Conservation (phyloP, 2,888 invertebrate species). For the Entomobrya multifasciata region DNA sequence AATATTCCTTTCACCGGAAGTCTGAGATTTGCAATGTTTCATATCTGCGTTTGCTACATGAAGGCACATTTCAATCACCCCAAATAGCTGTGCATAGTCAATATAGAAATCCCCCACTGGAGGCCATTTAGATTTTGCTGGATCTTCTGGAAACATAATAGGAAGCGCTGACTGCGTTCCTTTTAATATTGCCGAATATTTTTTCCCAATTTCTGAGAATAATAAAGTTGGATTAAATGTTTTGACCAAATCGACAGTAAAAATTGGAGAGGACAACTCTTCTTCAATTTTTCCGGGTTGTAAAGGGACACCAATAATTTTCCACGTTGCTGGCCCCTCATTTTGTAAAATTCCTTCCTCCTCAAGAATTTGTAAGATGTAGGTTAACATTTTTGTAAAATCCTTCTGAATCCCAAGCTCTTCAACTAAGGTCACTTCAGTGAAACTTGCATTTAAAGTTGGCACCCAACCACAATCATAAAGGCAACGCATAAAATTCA, state of each 20-base stretch:
- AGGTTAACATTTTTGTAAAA: not conserved
- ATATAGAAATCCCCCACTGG: not conserved
- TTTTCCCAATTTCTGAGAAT: not conserved
- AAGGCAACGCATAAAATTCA: not conserved
- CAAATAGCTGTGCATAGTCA: not conserved
- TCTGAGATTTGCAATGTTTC: no score
- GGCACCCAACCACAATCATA: slow-evolving; percentile 19
- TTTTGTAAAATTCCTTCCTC: not conserved
- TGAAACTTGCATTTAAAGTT: not conserved
- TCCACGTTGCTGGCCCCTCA: not conserved
- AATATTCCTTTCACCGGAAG: no score
- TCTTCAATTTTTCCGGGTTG: not conserved
- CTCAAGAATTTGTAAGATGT: not conserved
- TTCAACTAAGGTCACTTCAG: not conserved
- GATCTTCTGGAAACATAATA: slow-evolving; percentile 35
- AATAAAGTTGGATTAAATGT: not conserved
- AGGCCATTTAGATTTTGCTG: not conserved
- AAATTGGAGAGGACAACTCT: not conserved
- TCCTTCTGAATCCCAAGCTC: not conserved
- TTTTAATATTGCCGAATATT: not conserved
- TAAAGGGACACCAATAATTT: not conserved
- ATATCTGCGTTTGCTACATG: no score
- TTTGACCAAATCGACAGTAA: not conserved
- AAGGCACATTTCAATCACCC: no score
- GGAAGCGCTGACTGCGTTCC: no score